A percentile compares a stretch with the other conserved stretches of the same genome.
phyloP scores from a whole-genome alignment of 2,113 vertebrate species.

The Addax nasomaculatus region DNA sequence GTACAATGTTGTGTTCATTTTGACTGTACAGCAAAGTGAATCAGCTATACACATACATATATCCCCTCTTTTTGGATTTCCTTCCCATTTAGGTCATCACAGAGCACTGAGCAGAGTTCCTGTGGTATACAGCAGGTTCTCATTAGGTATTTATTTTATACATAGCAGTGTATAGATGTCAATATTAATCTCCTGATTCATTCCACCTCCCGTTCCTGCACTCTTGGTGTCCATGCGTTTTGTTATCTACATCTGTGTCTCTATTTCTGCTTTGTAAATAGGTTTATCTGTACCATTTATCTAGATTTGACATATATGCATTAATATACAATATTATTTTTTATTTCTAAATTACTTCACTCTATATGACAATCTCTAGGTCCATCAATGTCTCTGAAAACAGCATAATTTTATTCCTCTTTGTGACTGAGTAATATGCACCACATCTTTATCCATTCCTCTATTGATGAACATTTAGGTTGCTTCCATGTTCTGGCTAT shows the following conservation, averaged over 20 bases:
- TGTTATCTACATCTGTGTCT: not conserved
- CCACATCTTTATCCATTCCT: not conserved
- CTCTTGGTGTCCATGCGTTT: not conserved
- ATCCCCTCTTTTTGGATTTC: not conserved
- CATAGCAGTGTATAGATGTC: not conserved
- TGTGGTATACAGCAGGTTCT: not conserved
- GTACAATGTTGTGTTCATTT: not conserved
- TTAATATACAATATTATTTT: not conserved
- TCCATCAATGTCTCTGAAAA: not conserved
- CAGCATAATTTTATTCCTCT: not conserved
- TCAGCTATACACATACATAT: not conserved
- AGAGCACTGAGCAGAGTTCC: not conserved
- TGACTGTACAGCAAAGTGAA: not conserved
- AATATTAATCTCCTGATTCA: fast-evolving
- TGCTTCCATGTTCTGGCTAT: not conserved
- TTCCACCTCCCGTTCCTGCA: not conserved
- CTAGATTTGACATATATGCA: not conserved
- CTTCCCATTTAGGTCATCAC: not conserved
- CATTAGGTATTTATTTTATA: not conserved
- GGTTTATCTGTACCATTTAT: not conserved
- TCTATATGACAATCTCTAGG: not conserved
- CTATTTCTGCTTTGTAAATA: not conserved
- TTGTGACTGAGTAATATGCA: not conserved
- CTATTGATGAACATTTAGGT: not conserved
- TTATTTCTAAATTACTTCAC: not conserved